Evolutionary conservation across 2,797 vertebrate species (phyloP), one percentile per base, ranked within the genome.

Genomic region (Mycteria americana): DNA sequence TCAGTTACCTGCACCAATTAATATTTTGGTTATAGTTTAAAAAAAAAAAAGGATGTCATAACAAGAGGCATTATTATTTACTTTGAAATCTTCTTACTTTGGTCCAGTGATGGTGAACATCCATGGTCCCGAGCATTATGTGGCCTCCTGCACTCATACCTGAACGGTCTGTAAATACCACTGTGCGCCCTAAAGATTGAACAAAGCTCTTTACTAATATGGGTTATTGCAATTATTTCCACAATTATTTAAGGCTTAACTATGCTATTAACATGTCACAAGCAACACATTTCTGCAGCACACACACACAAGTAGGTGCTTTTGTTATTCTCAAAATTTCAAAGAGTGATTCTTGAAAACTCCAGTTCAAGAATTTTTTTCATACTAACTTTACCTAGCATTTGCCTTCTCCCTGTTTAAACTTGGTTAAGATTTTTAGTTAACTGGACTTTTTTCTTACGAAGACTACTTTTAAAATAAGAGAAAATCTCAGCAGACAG

Each of bases 101-200:
- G 53, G 98, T 98, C 99, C 99, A 99, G 94, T 99, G 99, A 70
- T 99, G 99, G 94, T 99, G 99, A 93, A 99, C 99, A 63, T 99
- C 99, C 98, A 98, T 99, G 75, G 99, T 99, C 96, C 99, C 99
- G 89, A 99, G 98, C 99, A 99, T 99, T 74, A 99, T 96, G 18
- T 99, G 98, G 73, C 99, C 99, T 35, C 98, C 98, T 4, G 99
- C 99, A 33, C 99, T 99, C 98, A 99, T 98, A 62, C 99, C 99
- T 0, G 99, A 99, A 57, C 98, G 98, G 97, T 99, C 99, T 73
- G 99, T 98, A 85, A 99, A 99, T 64, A 99, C 92, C 56, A 99
- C 84, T 0, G 98, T 99, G 88, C 97, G 98, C n/a, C 99, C 99
- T 99, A 89, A 57, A 41, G 69, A 90, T 8, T 11, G 65, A 98